A percentile compares a stretch with the other conserved stretches of the same genome.
These are phyloP conservation scores for Halocynthia aurantium DNA, from an alignment of 23 tunicate genomes.

Conservation along the genomic window DNA sequence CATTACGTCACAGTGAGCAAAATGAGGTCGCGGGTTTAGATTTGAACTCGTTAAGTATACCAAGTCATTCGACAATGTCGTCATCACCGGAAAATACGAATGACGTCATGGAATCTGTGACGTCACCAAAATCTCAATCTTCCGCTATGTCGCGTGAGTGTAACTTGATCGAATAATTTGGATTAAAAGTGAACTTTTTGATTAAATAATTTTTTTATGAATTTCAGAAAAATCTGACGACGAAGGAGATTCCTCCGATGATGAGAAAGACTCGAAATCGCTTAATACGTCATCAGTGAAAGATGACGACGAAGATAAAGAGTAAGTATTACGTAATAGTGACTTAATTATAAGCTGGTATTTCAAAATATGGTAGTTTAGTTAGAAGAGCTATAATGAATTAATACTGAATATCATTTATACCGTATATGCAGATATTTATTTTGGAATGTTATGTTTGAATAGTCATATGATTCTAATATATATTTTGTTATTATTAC, in stretches of 20 bases:
- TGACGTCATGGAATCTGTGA: conserved; percentile 44
- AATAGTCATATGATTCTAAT: too few relatives aligned
- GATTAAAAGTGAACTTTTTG: not conserved
- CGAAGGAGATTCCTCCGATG: not conserved
- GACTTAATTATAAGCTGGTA: too few relatives aligned
- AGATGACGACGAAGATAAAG: too few relatives aligned
- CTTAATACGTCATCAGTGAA: too few relatives aligned
- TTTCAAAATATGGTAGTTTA: too few relatives aligned
- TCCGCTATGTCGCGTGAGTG: conserved; percentile 53
- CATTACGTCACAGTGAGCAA: too few relatives aligned
- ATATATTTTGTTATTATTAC: not conserved
- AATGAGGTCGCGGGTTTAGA: too few relatives aligned
- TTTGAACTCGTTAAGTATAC: not conserved
- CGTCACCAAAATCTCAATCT: conserved; percentile 52
- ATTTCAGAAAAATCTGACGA: not conserved
- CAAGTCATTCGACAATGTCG: not conserved
- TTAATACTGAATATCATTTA: too few relatives aligned
- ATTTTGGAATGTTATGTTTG: too few relatives aligned
- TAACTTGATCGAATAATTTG: not conserved
- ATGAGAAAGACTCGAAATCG: not conserved
- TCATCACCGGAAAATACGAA: conserved; percentile 44
- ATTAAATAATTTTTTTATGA: not conserved
- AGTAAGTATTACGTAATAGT: too few relatives aligned
- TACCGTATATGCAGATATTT: too few relatives aligned
- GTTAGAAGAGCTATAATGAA: too few relatives aligned